Base-by-base conservation (phyloP, 2,113 vertebrate species). In the Spilogale gracilis region DNA sequence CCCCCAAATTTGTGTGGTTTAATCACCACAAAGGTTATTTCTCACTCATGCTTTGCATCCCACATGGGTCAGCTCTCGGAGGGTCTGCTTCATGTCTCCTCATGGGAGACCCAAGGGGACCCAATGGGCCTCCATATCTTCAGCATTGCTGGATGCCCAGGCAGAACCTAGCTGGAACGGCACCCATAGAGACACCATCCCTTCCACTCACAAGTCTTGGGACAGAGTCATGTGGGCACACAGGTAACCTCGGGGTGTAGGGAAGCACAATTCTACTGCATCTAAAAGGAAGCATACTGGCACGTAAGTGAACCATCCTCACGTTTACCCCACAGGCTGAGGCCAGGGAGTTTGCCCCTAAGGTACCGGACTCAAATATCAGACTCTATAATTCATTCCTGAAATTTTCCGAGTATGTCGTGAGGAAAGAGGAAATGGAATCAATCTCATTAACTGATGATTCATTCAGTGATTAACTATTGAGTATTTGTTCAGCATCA, bases 101-200 rank as follows among this genome's bases (percentile, higher is more conserved):
- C 82, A 30, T 16, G 30, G 30, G 30, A 32, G 30, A 67, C n/a
- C 45, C 3, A 2, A 32, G 2, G 3, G 20, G 23, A 43, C 54
- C 50, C 18, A 17, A 6, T 0, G 6, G 67, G 18, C 32, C 16
- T 48, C 48, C 13, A 3, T 6, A 38, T 71, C 43, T 56, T 9
- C 7, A 48, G 9, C 32, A 45, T 5, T 16, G 7, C 69, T 76
- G 25, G n/a, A 18, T 45, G 1, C 32, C 43, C 50, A 80, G 12
- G 14, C 52, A 78, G 30, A 82, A n/a, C 9, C 38, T 0, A 0
- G 14, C 4, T 8, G 14, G 25, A 2, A 18, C 2, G 4, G 3
- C 3, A 52, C 25, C 4, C 6, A 16, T 16, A 94, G 1, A 78
- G 60, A 56, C 0, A 27, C 10, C 16, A 27, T 60, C 61, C 54